Evolutionary conservation across 2,797 vertebrate species (phyloP).

Genomic region (Acanthurus tractus): DNA sequence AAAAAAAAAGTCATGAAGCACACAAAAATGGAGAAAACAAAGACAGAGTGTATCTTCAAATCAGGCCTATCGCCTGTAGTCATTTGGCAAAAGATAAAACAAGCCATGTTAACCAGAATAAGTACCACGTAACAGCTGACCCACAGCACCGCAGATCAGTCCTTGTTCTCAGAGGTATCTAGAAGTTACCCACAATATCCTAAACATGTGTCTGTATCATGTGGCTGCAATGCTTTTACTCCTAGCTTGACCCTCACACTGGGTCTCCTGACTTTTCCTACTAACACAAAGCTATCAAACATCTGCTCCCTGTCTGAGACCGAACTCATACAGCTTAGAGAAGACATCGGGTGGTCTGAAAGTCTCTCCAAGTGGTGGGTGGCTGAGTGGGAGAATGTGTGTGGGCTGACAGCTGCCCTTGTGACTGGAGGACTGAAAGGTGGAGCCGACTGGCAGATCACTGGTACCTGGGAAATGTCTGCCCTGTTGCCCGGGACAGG

Average conservation of each 20-base stretch:
- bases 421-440: conserved; percentile 60
- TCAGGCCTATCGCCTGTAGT: conserved; percentile 37
- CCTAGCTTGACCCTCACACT: conserved; percentile 54
- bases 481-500: conserved; percentile 35
- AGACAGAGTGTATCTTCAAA: conserved; percentile 49
- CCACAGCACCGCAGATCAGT: conserved; percentile 57
- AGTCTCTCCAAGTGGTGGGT: conserved; percentile 59
- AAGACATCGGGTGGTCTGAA: conserved; percentile 54
- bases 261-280: conserved; percentile 54
- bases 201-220: conserved; percentile 66
- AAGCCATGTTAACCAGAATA: conserved; percentile 55
- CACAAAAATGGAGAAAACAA: conserved; percentile 47
- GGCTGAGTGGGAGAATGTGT: conserved; percentile 61
- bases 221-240: conserved; percentile 52
- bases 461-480: conserved; percentile 65
- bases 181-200: conserved; percentile 50
- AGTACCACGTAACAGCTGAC: conserved; percentile 64
- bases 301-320: conserved; percentile 68
- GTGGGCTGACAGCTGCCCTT: conserved; percentile 71
- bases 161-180: conserved; percentile 54
- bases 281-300: conserved; percentile 65
- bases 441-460: conserved; percentile 55
- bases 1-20: conserved; percentile 24
- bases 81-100: conserved; percentile 51
- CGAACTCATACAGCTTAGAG: conserved; percentile 39